phyloP scores from a whole-genome alignment of 2,888 invertebrate genomes.

The Lacanobia oleracea region DNA sequence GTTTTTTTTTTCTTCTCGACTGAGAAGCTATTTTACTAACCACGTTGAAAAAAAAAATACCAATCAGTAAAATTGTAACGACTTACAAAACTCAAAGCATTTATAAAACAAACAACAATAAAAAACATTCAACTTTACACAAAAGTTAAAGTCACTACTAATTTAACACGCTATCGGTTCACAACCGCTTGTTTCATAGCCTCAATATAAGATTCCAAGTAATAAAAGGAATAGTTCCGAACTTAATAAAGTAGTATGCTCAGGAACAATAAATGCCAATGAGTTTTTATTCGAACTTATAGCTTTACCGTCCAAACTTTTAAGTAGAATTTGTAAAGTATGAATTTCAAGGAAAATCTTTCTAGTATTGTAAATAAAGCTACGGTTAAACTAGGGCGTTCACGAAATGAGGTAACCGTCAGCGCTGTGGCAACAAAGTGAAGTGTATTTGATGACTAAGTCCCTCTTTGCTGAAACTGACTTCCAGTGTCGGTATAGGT shows the following conservation, averaged over 20 bases:
- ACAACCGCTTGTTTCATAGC: conserved; percentile 30
- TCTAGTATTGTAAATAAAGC: conserved; percentile 11
- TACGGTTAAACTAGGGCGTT: not conserved
- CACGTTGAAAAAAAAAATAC: too few relatives aligned
- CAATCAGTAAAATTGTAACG: too few relatives aligned
- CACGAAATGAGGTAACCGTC: not conserved
- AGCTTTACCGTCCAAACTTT: conserved; percentile 28
- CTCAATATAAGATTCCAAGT: conserved; percentile 25
- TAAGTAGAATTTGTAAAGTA: conserved; percentile 21
- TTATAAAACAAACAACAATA: not conserved
- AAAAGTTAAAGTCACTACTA: not conserved
- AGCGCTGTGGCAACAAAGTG: not conserved
- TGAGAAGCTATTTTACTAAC: too few relatives aligned
- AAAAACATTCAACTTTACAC: not conserved
- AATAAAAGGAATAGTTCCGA: conserved; percentile 50
- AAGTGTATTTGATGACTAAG: not conserved
- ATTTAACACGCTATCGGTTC: not conserved
- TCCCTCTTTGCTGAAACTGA: not conserved
- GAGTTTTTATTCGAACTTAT: conserved; percentile 49
- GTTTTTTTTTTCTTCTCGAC: too few relatives aligned
- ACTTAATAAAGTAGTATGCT: conserved; percentile 43
- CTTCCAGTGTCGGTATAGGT: not conserved
- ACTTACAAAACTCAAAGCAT: too few relatives aligned
- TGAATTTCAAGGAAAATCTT: conserved; percentile 4
- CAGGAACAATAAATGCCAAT: conserved; percentile 51